These are phyloP conservation scores for Bombylius discolor DNA, from an alignment of 2,888 invertebrate genomes.

Conservation along the genomic window DNA sequence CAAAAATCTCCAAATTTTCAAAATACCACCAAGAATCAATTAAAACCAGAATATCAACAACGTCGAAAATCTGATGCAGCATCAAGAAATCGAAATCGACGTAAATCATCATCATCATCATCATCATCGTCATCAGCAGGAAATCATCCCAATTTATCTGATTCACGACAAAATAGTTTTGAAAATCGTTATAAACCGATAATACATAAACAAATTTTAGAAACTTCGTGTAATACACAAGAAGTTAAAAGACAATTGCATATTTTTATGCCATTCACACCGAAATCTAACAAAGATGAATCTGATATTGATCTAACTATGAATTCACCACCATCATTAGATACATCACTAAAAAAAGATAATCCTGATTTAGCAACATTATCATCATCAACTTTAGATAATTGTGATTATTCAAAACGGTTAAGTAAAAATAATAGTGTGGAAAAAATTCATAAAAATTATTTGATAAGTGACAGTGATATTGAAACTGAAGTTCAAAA, in stretches of 20 bases:
- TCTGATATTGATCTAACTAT: background rate
- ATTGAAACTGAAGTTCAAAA: background rate
- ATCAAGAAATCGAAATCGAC: background rate
- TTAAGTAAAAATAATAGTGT: background rate
- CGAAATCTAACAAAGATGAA: background rate
- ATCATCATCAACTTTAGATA: background rate
- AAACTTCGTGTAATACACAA: slow-evolving; percentile 20
- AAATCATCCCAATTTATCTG: background rate
- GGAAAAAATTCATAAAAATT: background rate
- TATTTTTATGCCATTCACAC: slow-evolving; percentile 50
- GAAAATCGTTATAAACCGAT: slow-evolving; percentile 18
- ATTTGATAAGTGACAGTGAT: background rate
- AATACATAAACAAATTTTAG: slow-evolving; percentile 19
- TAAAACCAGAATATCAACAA: background rate
- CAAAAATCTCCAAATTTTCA: too few species aligned
- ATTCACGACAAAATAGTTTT: slow-evolving; percentile 5
- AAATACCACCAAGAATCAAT: background rate
- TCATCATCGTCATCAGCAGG: background rate
- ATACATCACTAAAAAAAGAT: background rate
- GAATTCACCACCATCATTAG: too few species aligned
- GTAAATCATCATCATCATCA: background rate
- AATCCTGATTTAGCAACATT: background rate
- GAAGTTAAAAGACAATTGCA: slow-evolving; percentile 52
- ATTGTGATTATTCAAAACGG: background rate
- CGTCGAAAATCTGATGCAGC: background rate